Percentiles rank a stretch among this genome's conserved stretches.
These are phyloP conservation scores for Pteromalus puparum DNA, from an alignment of 1,140 invertebrate species.

Conservation along the genomic window DNA sequence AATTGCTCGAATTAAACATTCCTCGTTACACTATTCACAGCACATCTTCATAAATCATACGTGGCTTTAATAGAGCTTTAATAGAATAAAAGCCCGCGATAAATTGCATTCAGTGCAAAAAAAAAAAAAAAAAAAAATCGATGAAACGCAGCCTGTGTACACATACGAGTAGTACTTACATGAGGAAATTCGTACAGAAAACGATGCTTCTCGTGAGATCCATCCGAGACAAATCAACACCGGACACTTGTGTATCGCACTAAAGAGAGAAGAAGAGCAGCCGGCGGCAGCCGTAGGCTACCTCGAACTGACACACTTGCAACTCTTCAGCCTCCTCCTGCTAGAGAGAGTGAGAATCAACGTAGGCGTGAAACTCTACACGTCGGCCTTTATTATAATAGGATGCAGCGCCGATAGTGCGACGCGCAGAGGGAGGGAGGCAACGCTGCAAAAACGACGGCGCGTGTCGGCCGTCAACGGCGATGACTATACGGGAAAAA, in stretches of 20 bases:
- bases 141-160: not conserved
- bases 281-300: slow-evolving; percentile 10
- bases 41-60: not conserved
- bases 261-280: not conserved
- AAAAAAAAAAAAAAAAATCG: too few species aligned
- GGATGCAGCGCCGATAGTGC: not conserved
- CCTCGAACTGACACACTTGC: not conserved
- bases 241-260: not conserved
- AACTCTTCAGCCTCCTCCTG: not conserved
- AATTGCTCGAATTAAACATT: not conserved
- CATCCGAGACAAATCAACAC: not conserved
- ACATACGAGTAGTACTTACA: slow-evolving; percentile 37
- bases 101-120: not conserved
- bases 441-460: too few species aligned
- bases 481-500: not conserved
- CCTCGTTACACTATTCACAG: too few species aligned
- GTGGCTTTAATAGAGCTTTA: not conserved
- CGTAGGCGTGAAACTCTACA: not conserved
- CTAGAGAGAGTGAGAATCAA: not conserved
- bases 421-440: not conserved
- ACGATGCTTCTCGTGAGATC: slow-evolving; percentile 47
- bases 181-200: slow-evolving; percentile 47
- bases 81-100: not conserved
- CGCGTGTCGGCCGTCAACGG: not conserved
- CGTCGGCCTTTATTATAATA: slow-evolving; percentile 5